Evolutionary conservation across 1,140 invertebrate species (phyloP), one percentile per base, ranked within the genome.

Genomic region (Tetranychus urticae): DNA sequence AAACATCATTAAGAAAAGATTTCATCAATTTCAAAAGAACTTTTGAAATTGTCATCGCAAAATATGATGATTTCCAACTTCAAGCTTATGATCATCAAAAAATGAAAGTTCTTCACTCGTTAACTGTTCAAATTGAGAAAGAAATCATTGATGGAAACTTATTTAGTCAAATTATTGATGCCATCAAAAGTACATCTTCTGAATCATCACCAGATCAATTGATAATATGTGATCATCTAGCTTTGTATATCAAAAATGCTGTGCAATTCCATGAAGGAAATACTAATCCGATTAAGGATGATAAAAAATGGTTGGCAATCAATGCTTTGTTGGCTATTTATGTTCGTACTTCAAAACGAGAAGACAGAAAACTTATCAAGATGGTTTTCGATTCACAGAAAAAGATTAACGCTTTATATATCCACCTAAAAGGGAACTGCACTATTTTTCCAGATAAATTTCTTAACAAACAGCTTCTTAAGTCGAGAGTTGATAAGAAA

Each of bases 361-460:
- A 77, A 63, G 87, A 92, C 67, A 87, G 81, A 69, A 87, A 84
- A 74, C 69, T 84, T 12, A 78, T 85, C 56, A 84, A 81, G 73
- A 72, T 75, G 61, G 66, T 89, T 8, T 74, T 79, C 66, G 86
- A 88, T 65, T 68, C 81, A 1, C 81, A 86, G 69, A 82, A 80
- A 71, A 88, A 85, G 76, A 80, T 83, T 68, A 65, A 47, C 56
- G 57, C 62, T 45, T 68, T 65, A 58, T 57, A 58, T 50, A 37
- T 69, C 8, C 61, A 62, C 48, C 36, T 65, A n/a, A 33, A 52
- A 42, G 64, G 64, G 2, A 63, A 65, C 47, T 39, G 46, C 52
- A 45, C 10, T 6, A 47, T 65, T 37, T 36, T 50, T 42, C 62
- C 62, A 0, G 64, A 65, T 39, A 54, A 57, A 46, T 23, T 65